Base-by-base conservation (phyloP, 2,888 invertebrate genomes). In the Eremobia ochroleuca region DNA sequence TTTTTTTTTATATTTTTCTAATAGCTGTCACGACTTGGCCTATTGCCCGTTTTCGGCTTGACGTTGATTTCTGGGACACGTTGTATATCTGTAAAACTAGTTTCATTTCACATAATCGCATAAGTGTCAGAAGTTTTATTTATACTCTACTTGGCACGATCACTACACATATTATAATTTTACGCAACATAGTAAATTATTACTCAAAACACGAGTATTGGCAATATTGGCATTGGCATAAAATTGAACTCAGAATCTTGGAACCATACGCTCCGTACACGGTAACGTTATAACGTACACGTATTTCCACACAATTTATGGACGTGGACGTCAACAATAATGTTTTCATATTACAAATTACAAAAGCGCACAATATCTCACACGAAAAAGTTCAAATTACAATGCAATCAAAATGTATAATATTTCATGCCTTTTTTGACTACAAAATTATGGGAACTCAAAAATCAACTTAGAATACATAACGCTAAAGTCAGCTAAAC, bases 91-190 rank as follows among this genome's bases (percentile, higher is more conserved):
- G 49, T 68, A 61, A 65, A 52, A 61, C 28, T 31, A 81, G 65
- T 59, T 55, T 40, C 46, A 34, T 74, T 81, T 31, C 61, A 3
- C 1, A 25, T 25, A 49, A 4, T 61, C n/a, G 2, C n/a, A 8
- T n/a, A 18, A 49, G 2, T 55, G n/a, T 40, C 9, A 49, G 62
- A 64, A 58, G 21, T 37, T 34, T n/a, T 13, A 61, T 31, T 28
- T 86, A 74, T 73, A 70, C 21, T 64, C 86, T 90, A 91, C 89
- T 91, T 90, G 90, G 89, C 90, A 90, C 91, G 71, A 83, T 70
- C 55, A 77, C 86, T 87, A 87, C 78, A 83, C 64, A 76, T 59
- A 9, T 28, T 59, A 9, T 28, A 74, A 5, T 15, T 55, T 46
- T 64, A 81, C 25, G 65, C 18, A 65, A 82, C 40, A 0, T 65